Evolutionary conservation across 2,888 invertebrate genomes (phyloP).

Genomic region (Drosophila nr. fundita): DNA sequence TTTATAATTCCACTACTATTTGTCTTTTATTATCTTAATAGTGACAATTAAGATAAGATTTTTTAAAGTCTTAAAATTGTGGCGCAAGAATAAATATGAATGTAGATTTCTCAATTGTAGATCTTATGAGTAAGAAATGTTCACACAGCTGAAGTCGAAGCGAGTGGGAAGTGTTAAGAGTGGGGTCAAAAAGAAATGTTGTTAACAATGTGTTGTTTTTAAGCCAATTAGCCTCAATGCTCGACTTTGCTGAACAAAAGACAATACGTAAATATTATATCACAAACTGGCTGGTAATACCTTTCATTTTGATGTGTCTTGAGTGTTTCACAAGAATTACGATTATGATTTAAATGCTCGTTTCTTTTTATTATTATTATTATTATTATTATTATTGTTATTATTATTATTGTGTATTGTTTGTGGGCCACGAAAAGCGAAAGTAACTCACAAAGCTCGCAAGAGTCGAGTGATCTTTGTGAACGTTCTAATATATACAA

Average conservation of each 20-base stretch:
- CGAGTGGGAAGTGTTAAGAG: slow-evolving; percentile 6
- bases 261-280: slow-evolving; percentile 60
- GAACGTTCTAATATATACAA: slow-evolving; percentile 67
- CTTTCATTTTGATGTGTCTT: slow-evolving; percentile 50
- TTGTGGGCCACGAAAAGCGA: slow-evolving; percentile 61
- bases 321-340: slow-evolving; percentile 67
- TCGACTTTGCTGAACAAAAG: slow-evolving; percentile 51
- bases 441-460: slow-evolving; percentile 47
- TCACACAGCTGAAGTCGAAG: slow-evolving; percentile 8
- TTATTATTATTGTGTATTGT: slow-evolving; percentile 10
- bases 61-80: neutral
- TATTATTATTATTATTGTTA: slow-evolving; percentile 1
- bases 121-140: neutral
- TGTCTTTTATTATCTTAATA: neutral
- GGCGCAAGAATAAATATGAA: neutral
- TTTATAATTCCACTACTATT: neutral
- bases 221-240: slow-evolving; percentile 79
- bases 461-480: slow-evolving; percentile 15
- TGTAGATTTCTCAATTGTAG: neutral
- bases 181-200: slow-evolving; percentile 14
- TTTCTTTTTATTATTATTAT: slow-evolving; percentile 18
- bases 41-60: neutral
- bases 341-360: slow-evolving; percentile 48
- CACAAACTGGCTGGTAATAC: slow-evolving; percentile 34
- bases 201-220: slow-evolving; percentile 37